Evolutionary conservation across 2,113 vertebrate genomes (phyloP).

Genomic region (Buteo buteo): DNA sequence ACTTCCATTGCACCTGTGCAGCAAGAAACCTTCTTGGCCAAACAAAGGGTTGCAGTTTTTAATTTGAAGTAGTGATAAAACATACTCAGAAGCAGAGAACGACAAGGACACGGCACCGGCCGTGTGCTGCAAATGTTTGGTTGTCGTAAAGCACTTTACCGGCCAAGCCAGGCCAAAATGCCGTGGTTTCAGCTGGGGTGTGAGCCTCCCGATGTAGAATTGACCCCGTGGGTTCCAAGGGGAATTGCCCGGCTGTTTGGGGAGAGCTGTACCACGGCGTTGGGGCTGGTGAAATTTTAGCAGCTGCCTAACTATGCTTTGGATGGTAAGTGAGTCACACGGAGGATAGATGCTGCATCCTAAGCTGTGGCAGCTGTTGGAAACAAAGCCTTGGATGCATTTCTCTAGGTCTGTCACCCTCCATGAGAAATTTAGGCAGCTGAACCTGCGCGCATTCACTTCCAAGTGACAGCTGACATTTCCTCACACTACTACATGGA

Average conservation of each 20-base stretch:
- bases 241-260: not conserved
- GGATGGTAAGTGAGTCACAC: not conserved
- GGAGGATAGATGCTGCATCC: not conserved
- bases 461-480: slow-evolving; percentile 50
- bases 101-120: not conserved
- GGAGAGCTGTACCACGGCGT: not conserved
- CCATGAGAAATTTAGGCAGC: slow-evolving; percentile 22
- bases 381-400: not conserved
- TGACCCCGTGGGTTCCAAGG: rapidly evolving
- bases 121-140: not conserved
- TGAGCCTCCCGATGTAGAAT: not conserved
- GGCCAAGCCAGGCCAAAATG: not conserved
- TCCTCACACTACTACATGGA: not conserved
- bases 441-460: not conserved
- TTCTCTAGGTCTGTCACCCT: slow-evolving; percentile 18
- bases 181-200: not conserved
- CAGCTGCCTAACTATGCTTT: not conserved
- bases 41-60: not conserved
- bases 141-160: not conserved
- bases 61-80: not conserved
- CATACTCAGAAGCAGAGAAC: not conserved
- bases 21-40: not conserved
- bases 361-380: not conserved
- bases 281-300: not conserved
- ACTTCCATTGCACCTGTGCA: not conserved